phyloP scores from a whole-genome alignment of 2,113 vertebrate species.

The Morone chrysops region DNA sequence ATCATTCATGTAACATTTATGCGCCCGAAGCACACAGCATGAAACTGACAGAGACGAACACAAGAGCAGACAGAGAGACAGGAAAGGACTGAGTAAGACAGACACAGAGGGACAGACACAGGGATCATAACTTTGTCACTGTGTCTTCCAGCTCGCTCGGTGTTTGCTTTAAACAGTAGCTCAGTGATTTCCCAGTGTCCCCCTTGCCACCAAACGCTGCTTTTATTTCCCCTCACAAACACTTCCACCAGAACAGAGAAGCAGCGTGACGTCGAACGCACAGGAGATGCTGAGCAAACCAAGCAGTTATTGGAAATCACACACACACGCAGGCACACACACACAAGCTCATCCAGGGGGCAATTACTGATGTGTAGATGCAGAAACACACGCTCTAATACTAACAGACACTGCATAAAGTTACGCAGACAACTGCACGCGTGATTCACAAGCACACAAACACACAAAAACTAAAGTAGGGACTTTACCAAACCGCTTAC shows the following conservation, averaged over 20 bases:
- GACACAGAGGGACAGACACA: conserved; percentile 33
- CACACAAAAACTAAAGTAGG: conserved; percentile 2
- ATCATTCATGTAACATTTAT: conserved; percentile 47
- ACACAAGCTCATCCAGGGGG: conserved; percentile 23
- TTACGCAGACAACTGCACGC: neutral
- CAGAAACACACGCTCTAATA: conserved; percentile 35
- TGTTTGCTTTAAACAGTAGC: conserved; percentile 62
- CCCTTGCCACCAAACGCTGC: conserved; percentile 23
- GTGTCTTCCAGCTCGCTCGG: conserved; percentile 22
- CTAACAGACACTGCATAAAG: conserved; percentile 14
- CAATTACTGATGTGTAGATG: conserved; percentile 30
- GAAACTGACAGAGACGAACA: conserved; percentile 54
- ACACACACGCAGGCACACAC: neutral
- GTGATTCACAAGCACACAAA: conserved; percentile 18
- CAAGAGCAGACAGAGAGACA: conserved; percentile 33
- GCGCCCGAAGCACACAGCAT: conserved; percentile 21
- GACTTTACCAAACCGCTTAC: neutral
- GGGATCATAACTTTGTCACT: conserved; percentile 48
- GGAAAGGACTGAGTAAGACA: conserved; percentile 25
- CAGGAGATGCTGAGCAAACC: conserved; percentile 65
- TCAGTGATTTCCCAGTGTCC: conserved; percentile 61
- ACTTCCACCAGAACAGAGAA: conserved; percentile 65
- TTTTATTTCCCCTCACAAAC: conserved; percentile 67
- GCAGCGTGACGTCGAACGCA: conserved; percentile 58
- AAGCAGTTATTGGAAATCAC: conserved; percentile 64